phyloP scores from a whole-genome alignment of 92 coral and sea anemone species.

The Palythoa grandiflora region DNA sequence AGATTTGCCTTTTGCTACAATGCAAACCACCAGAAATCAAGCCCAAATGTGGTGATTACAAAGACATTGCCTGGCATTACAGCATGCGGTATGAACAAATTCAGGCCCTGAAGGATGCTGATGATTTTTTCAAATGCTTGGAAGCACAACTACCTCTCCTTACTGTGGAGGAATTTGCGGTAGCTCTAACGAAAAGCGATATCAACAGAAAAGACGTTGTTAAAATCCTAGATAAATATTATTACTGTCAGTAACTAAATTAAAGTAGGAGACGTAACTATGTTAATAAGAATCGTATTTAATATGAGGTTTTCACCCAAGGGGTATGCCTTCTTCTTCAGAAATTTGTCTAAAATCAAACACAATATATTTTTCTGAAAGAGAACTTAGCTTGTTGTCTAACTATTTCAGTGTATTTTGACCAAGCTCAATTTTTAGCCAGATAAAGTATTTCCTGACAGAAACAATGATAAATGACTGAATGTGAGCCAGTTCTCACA shows the following conservation, averaged over 20 bases:
- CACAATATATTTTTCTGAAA: no score
- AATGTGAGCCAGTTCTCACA: no score
- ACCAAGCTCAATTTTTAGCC: no score
- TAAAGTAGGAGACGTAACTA: background rate
- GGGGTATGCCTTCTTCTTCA: no score
- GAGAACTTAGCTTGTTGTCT: no score
- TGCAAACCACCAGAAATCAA: background rate
- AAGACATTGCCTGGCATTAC: constrained; percentile 15
- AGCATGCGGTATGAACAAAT: constrained; percentile 5
- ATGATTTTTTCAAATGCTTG: constrained; percentile 30
- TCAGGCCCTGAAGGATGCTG: background rate
- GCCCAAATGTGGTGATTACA: constrained; percentile 5
- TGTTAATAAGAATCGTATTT: background rate
- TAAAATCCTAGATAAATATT: background rate
- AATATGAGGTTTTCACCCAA: no score
- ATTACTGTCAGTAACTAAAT: constrained; percentile 6
- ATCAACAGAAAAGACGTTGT: constrained; percentile 46
- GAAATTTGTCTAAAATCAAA: no score
- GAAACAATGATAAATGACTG: no score
- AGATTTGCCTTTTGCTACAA: background rate
- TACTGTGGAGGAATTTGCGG: constrained; percentile 51
- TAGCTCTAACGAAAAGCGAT: background rate
- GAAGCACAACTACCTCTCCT: background rate
- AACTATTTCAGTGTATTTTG: no score
- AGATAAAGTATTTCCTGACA: no score